phyloP scores from a whole-genome alignment of 2,888 invertebrate genomes.

The Panzeria rudis region DNA sequence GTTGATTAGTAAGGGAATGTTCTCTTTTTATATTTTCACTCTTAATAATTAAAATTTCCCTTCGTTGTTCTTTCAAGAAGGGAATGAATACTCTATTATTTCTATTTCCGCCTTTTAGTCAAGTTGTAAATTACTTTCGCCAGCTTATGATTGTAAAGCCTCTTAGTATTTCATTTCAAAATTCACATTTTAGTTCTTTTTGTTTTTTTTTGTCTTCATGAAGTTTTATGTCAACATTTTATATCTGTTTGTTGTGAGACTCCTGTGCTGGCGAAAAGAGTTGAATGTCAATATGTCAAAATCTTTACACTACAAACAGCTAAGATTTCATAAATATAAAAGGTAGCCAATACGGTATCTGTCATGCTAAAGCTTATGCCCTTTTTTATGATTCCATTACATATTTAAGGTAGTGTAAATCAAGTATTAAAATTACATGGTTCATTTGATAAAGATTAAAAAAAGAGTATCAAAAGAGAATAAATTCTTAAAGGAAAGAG shows the following conservation, averaged over 20 bases:
- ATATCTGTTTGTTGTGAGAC: not conserved
- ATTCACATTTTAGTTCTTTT: not conserved
- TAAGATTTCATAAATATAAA: conserved; percentile 29
- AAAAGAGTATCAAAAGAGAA: not conserved
- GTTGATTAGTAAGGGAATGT: no score
- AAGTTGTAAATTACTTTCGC: conserved; percentile 28
- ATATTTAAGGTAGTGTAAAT: not conserved
- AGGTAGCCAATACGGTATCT: not conserved
- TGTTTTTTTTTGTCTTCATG: not conserved
- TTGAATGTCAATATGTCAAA: conserved; percentile 70
- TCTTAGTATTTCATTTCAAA: conserved; percentile 48
- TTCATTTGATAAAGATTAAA: conserved; percentile 31
- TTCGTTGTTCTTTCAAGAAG: not conserved
- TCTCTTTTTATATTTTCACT: not conserved
- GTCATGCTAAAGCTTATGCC: conserved; percentile 10
- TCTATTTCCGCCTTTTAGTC: conserved; percentile 62
- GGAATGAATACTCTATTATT: not conserved
- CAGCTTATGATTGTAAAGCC: conserved; percentile 40
- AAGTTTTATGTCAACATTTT: conserved; percentile 22
- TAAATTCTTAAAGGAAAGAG: no score
- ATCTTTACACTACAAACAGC: conserved; percentile 40
- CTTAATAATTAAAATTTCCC: not conserved
- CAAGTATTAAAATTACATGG: conserved; percentile 32
- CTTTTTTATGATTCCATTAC: not conserved
- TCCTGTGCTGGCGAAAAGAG: not conserved